Evolutionary conservation across 2,113 vertebrate species (phyloP).

Genomic region (Pao palembangensis): DNA sequence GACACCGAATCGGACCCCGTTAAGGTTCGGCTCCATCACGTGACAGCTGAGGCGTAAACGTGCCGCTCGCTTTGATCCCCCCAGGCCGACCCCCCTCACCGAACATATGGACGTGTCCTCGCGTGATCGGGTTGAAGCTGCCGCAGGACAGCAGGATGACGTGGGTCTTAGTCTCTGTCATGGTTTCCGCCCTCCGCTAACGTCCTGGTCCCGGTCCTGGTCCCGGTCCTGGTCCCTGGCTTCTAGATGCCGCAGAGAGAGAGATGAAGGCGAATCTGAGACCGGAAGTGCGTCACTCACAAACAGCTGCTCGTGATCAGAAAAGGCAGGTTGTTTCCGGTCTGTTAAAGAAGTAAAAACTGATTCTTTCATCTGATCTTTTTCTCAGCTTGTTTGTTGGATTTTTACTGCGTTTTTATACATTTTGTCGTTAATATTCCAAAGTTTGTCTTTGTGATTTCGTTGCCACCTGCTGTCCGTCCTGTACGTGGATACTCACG

Average conservation of each 20-base stretch:
- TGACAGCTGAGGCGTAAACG: too few species aligned
- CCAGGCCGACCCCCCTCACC: constrained; percentile 82
- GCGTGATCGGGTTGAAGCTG: constrained; percentile 97
- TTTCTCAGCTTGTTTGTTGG: too few species aligned
- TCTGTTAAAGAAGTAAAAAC: too few species aligned
- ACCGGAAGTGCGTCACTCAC: constrained; percentile 38
- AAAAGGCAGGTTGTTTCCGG: background rate
- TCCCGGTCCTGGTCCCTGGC: constrained; percentile 10
- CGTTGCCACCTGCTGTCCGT: too few species aligned
- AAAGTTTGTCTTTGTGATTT: too few species aligned
- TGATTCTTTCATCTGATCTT: too few species aligned
- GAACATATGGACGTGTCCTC: constrained; percentile 97
- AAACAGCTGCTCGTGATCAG: background rate
- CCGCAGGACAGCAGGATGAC: constrained; percentile 94
- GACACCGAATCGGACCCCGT: too few species aligned
- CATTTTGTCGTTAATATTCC: too few species aligned
- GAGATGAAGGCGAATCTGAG: constrained; percentile 30
- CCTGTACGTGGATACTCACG: too few species aligned
- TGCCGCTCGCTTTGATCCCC: background rate
- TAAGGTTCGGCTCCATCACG: too few species aligned
- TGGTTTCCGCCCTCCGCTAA: constrained; percentile 43
- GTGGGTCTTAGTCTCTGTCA: constrained; percentile 93
- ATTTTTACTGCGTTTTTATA: too few species aligned
- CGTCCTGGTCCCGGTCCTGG: constrained; percentile 32
- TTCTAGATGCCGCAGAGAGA: constrained; percentile 11